These are phyloP conservation scores for Polydrusus pterygomalis DNA, from an alignment of 2,888 invertebrate species.

Conservation along the genomic window DNA sequence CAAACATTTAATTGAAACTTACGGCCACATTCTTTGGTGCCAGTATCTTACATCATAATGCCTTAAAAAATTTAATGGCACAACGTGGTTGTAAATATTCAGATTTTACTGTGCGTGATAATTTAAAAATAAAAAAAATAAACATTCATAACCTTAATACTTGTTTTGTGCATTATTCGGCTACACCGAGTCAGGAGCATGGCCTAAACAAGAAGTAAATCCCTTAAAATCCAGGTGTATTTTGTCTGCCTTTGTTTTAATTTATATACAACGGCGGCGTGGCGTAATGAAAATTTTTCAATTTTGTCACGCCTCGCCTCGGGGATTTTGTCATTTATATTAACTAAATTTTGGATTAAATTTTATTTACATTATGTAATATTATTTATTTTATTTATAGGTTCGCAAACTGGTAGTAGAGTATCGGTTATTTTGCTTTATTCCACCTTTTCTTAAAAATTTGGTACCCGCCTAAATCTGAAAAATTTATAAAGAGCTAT, in stretches of 20 bases:
- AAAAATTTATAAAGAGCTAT: no score
- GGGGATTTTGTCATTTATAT: slow-evolving; percentile 42
- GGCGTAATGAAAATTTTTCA: slow-evolving; percentile 43
- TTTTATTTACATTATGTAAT: slow-evolving; percentile 9
- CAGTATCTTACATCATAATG: no score
- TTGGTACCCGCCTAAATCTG: no score
- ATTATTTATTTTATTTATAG: neutral
- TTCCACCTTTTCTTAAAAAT: no score
- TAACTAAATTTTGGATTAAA: slow-evolving; percentile 25
- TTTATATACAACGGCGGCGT: slow-evolving; percentile 34
- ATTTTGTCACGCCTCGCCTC: slow-evolving; percentile 35
- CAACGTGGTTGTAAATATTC: no score
- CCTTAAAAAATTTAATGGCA: no score
- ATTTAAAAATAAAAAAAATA: slow-evolving; percentile 5
- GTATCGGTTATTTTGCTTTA: no score
- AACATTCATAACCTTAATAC: slow-evolving; percentile 30
- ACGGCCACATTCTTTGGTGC: no score
- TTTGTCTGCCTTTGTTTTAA: slow-evolving; percentile 42
- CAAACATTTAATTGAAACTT: no score
- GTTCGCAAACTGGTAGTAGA: no score
- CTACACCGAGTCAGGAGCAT: slow-evolving; percentile 6
- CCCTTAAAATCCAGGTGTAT: slow-evolving; percentile 47
- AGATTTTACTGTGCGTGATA: neutral
- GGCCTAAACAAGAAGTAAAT: slow-evolving; percentile 42
- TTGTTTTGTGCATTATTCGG: slow-evolving; percentile 32